Evolutionary conservation across 2,888 invertebrate genomes (phyloP), one percentile per base, ranked within the genome.

Genomic region (Leptopilina syphax): DNA sequence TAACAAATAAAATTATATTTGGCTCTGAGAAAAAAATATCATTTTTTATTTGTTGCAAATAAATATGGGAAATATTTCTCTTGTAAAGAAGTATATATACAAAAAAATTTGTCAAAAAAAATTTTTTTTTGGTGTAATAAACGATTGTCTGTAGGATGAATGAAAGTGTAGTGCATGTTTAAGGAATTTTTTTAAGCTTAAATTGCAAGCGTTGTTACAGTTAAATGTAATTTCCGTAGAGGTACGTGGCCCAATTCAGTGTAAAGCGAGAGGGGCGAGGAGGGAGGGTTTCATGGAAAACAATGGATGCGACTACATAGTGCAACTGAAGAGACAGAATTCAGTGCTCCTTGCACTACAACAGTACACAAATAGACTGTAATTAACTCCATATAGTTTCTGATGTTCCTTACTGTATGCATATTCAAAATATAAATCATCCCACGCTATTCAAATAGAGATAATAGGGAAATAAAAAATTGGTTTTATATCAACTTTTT

Each of bases 301-400:
- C 70, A 70, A 70, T 70, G 13, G 70, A 70, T 34, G 27, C 70
- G 27, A 50, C 27, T 47, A 54, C 27, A 70, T n/a, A 70, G 70
- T 24, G 70, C 70, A 70, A 70, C 70, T 27, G 54, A 70, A 27
- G 27, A 70, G 70, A 54, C 13, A 70, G 70, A 70, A 70, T 70
- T 70, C 70, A 70, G 24, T 50, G 70, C 54, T 54, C 54, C 70
- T 70, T 70, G 18, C 18, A 68, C 18, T 68, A 70, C 54, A 70
- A 68, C 4, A 24, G 70, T 50, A 70, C 50, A 70, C 70, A 70
- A 70, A 70, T n/a, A 27, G 27, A 6, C 13, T 50, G 70, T 70
- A 70, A 70, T 70, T 70, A 70, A 70, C 70, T 70, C 70, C 27
- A 70, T 70, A 54, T 70, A 54, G 70, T 54, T 27, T 70, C 27